Conservation (phyloP, 2,888 invertebrate species). For the Plebejus anna region DNA sequence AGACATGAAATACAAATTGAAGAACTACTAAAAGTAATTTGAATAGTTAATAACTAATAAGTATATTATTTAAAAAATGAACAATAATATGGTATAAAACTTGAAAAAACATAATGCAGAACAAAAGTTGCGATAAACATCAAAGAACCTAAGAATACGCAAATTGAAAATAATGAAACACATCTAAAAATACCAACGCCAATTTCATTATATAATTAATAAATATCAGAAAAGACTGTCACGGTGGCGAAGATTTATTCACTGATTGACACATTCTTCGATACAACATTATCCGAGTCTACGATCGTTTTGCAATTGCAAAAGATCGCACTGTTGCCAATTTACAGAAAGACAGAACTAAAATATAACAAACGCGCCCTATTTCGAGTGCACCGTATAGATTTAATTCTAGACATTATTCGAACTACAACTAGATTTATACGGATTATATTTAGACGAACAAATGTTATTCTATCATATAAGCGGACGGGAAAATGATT, state of each 20-base stretch:
- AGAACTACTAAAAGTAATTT: no score
- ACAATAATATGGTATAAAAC: no score
- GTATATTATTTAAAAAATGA: no score
- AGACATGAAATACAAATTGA: no score
- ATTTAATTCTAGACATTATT: constrained; percentile 72
- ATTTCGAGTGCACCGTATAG: constrained; percentile 71
- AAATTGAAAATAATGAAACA: neutral
- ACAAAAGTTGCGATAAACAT: neutral
- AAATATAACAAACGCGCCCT: constrained; percentile 79
- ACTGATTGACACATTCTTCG: constrained; percentile 16
- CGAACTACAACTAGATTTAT: constrained; percentile 32
- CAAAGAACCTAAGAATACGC: neutral
- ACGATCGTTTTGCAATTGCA: constrained; percentile 77
- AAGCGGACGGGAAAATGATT: constrained; percentile 20
- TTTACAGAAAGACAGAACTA: constrained; percentile 79
- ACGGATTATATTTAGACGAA: constrained; percentile 25
- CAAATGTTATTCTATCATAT: constrained; percentile 26
- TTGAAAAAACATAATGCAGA: no score
- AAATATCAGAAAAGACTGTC: constrained; percentile 11
- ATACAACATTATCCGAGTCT: constrained; percentile 48
- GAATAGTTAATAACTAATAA: no score
- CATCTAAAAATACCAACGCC: neutral
- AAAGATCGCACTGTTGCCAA: constrained; percentile 77
- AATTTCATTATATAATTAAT: neutral
- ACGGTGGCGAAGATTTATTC: neutral